Evolutionary conservation across 2,888 invertebrate species (phyloP), one percentile per base, ranked within the genome.

Genomic region (Tyria jacobaeae): DNA sequence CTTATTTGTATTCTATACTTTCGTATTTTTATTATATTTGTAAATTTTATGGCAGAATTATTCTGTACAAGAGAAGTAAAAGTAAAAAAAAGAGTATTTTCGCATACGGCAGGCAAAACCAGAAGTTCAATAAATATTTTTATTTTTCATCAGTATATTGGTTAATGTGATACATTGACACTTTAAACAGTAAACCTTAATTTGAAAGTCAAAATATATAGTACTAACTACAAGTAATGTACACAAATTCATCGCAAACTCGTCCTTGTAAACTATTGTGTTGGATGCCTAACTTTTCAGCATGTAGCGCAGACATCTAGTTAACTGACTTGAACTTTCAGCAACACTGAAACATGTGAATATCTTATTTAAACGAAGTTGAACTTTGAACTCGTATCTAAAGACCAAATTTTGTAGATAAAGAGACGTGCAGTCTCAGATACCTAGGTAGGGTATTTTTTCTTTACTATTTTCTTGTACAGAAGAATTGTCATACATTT

Each of bases 291-390:
- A 12, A 35, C 34, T 34, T 31, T 41, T 31, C 25, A 4, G n/a
- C 27, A 27, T 31, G n/a, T 27, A 41, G 5, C 39, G 5, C 41
- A 27, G 27, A 57, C 55, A 31, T 50, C 37, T 54, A 54, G 49
- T 60, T 60, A 60, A 6, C n/a, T 31, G 39, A 41, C 55, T 25
- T 34, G 31, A 60, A 55, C 41, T 60, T 50, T 41, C 37, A 47
- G 24, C 49, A 27, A 27, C 12, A 48, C 54, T 39, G 60, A 50
- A 60, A 49, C 24, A 31, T 49, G 55, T 55, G 47, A 39, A 60
- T 60, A 55, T 49, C 55, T 47, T 39, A 50, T 54, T 50, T 48
- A 0, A 31, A 54, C 54, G 14, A 27, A 31, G 41, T 49, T 49
- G 24, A 17, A 9, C 21, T 6, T 31, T 31, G 27, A 31, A 31